Evolutionary conservation across 2,113 vertebrate genomes (phyloP).

Genomic region (Prinia subflava): DNA sequence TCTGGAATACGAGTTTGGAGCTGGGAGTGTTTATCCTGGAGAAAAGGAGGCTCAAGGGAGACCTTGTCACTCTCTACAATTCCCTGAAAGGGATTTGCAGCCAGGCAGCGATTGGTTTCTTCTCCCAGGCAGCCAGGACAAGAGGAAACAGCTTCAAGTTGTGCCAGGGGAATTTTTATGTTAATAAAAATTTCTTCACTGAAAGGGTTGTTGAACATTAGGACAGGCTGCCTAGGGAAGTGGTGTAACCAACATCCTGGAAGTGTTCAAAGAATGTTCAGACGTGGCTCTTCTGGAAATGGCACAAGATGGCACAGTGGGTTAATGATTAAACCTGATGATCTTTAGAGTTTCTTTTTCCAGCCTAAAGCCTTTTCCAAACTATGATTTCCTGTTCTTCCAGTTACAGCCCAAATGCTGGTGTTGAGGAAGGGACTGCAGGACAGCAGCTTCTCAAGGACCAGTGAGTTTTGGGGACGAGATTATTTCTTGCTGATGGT

Average conservation of each 20-base stretch:
- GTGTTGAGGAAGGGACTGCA: rapidly evolving
- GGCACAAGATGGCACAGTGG: not conserved
- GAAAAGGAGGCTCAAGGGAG: not conserved
- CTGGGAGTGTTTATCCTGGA: not conserved
- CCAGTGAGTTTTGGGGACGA: not conserved
- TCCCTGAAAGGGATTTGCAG: not conserved
- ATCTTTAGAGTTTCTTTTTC: not conserved
- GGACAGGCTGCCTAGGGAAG: not conserved
- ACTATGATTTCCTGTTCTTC: not conserved
- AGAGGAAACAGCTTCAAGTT: not conserved
- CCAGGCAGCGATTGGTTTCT: not conserved
- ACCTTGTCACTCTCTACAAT: not conserved
- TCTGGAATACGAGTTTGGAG: not conserved
- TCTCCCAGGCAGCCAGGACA: not conserved
- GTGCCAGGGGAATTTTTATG: not conserved
- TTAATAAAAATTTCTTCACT: not conserved
- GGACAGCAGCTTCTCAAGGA: not conserved
- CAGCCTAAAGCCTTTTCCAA: not conserved
- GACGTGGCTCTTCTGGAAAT: not conserved
- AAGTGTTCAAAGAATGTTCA: not conserved
- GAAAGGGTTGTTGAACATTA: not conserved
- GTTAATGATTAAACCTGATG: not conserved
- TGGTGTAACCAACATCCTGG: not conserved
- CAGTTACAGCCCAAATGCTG: not conserved
- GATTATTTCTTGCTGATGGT: not conserved